phyloP scores from a whole-genome alignment of 2,888 invertebrate species.

The Podotricha telesiphe region DNA sequence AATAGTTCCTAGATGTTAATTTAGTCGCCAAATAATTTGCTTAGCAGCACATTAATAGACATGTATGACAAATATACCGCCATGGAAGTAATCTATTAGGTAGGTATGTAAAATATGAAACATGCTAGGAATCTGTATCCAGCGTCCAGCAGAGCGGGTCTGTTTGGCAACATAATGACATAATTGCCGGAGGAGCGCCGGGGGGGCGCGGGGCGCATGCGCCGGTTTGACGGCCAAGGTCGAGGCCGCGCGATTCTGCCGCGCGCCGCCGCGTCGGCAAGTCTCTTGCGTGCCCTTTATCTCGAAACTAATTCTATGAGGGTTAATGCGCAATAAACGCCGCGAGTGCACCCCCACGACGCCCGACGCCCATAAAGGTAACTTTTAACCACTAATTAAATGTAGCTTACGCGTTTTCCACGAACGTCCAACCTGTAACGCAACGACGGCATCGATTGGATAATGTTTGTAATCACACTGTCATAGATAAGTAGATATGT shows the following conservation, averaged over 20 bases:
- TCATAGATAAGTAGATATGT: conserved; percentile 40
- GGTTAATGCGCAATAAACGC: conserved; percentile 64
- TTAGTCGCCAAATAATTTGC: background rate
- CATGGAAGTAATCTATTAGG: background rate
- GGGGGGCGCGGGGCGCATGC: conserved; percentile 76
- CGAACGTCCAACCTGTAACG: conserved; percentile 8
- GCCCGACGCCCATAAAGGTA: conserved; percentile 55
- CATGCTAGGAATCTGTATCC: conserved; percentile 49
- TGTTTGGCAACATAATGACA: conserved; percentile 82
- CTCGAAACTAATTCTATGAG: conserved; percentile 63
- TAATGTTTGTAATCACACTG: conserved; percentile 43
- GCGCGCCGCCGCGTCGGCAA: conserved; percentile 79
- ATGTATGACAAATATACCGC: background rate
- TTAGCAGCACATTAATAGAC: background rate
- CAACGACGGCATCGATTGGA: conserved; percentile 28
- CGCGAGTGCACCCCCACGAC: conserved; percentile 62
- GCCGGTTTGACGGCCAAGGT: conserved; percentile 83
- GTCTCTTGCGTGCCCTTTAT: conserved; percentile 70
- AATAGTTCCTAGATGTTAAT: background rate
- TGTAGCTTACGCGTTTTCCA: background rate
- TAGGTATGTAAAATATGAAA: conserved; percentile 35
- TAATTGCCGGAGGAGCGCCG: conserved; percentile 72
- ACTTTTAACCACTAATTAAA: conserved; percentile 45
- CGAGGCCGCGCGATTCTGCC: conserved; percentile 79
- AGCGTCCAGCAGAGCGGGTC: conserved; percentile 61